Conservation (phyloP, 53 echinoderm and acorn worm genomes). For the Paelopatides confundens region DNA sequence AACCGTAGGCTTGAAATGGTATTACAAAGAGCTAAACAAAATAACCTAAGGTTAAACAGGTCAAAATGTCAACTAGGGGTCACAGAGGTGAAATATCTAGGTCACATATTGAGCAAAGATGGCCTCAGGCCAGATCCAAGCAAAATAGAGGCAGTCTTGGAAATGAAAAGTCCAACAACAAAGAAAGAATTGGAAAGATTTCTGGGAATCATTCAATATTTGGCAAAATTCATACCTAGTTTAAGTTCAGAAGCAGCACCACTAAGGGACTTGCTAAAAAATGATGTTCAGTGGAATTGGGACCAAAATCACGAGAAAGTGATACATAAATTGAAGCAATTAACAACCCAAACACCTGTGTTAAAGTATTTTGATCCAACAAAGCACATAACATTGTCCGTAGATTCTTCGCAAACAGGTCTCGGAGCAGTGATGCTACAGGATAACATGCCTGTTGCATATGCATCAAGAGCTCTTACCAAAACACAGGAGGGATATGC, state of each 20-base stretch:
- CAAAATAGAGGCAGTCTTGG: no score
- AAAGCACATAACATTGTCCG: not conserved
- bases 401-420: not conserved
- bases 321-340: not conserved
- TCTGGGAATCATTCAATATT: no score
- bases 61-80: no score
- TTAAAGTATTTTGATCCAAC: not conserved
- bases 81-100: no score
- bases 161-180: no score
- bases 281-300: not conserved
- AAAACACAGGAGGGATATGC: conserved; percentile 11
- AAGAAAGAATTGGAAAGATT: no score
- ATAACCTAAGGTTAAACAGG: no score
- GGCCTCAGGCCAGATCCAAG: no score
- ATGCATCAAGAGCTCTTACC: conserved; percentile 52
- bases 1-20: not conserved
- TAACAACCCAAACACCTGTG: not conserved
- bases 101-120: no score
- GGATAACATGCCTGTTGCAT: conserved; percentile 24
- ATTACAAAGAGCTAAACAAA: no score
- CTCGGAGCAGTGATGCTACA: conserved; percentile 31
- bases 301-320: not conserved
- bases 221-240: no score
- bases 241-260: not conserved
- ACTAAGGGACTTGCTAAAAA: not conserved